Evolutionary conservation across 2,888 invertebrate species (phyloP).

Genomic region (Melangyna quadrimaculata): DNA sequence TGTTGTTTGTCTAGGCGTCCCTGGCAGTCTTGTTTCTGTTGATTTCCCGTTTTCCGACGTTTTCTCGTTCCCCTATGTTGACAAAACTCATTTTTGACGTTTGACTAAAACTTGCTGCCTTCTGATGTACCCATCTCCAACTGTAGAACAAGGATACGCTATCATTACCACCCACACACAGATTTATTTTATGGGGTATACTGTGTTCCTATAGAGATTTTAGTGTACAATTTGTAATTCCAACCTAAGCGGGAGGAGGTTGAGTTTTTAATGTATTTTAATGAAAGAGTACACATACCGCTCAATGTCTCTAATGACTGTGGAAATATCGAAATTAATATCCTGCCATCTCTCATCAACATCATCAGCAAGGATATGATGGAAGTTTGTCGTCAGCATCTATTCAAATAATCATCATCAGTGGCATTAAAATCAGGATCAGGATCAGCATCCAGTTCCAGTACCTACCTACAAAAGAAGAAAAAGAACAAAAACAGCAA

Average conservation of each 20-base stretch:
- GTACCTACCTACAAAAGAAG: too few relatives aligned
- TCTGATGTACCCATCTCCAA: background rate
- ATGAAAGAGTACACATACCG: conserved; percentile 34
- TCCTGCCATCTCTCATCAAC: conserved; percentile 51
- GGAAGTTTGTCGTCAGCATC: conserved; percentile 60
- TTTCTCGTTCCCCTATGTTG: conserved; percentile 43
- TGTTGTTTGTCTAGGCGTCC: conserved; percentile 35
- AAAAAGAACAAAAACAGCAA: background rate
- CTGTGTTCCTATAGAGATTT: background rate
- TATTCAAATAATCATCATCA: conserved; percentile 26
- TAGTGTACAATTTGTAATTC: conserved; percentile 38
- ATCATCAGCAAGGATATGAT: conserved; percentile 44
- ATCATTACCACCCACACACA: conserved; percentile 21
- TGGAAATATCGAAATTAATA: conserved; percentile 69
- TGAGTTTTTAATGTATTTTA: conserved; percentile 35
- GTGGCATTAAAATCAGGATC: conserved; percentile 11
- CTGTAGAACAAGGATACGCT: conserved; percentile 23
- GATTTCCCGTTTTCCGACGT: conserved; percentile 22
- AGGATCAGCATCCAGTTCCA: background rate
- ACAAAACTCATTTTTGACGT: conserved; percentile 71
- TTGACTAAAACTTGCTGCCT: conserved; percentile 63
- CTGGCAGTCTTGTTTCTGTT: conserved; percentile 37
- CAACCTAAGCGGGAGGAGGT: background rate
- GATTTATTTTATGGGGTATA: conserved; percentile 9
- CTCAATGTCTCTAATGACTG: conserved; percentile 66